Conservation (phyloP, 2,797 vertebrate species). For the Fratercula arctica region DNA sequence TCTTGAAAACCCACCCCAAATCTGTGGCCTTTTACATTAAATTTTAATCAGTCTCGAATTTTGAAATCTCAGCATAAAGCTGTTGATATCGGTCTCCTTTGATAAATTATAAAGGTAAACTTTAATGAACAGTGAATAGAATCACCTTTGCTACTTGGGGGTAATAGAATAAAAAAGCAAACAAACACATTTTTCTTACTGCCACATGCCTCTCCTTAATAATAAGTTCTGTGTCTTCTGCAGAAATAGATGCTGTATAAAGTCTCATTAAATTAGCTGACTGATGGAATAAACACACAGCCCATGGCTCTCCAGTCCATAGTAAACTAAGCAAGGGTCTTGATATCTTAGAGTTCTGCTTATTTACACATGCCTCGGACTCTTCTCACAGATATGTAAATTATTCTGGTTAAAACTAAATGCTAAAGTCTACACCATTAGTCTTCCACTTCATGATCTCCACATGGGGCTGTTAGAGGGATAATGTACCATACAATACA, state of each 20-base stretch:
- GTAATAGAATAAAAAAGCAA: constrained; percentile 89
- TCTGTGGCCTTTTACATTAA: constrained; percentile 88
- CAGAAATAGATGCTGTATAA: constrained; percentile 89
- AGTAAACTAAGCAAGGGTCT: constrained; percentile 79
- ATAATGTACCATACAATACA: constrained; percentile 99
- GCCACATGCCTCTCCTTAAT: constrained; percentile 97
- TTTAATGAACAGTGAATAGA: constrained; percentile 94
- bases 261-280: constrained; percentile 98
- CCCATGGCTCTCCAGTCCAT: constrained; percentile 85
- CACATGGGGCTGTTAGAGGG: constrained; percentile 99
- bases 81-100: constrained; percentile 86
- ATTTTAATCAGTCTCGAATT: constrained; percentile 90
- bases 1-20: constrained; percentile 67
- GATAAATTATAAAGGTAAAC: constrained; percentile 94
- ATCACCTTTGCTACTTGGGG: constrained; percentile 95
- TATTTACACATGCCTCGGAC: constrained; percentile 94
- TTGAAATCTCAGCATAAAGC: constrained; percentile 96
- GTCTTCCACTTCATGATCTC: constrained; percentile 99
- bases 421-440: constrained; percentile 99
- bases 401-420: constrained; percentile 93
- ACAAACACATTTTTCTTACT: constrained; percentile 98
- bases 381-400: constrained; percentile 95
- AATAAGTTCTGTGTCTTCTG: constrained; percentile 96
- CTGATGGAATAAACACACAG: constrained; percentile 85
- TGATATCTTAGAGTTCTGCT: constrained; percentile 86